Percentiles rank a stretch among this genome's conserved stretches.
Evolutionary conservation across 2,113 vertebrate genomes (phyloP).

Genomic region (Tetrao urogallus): DNA sequence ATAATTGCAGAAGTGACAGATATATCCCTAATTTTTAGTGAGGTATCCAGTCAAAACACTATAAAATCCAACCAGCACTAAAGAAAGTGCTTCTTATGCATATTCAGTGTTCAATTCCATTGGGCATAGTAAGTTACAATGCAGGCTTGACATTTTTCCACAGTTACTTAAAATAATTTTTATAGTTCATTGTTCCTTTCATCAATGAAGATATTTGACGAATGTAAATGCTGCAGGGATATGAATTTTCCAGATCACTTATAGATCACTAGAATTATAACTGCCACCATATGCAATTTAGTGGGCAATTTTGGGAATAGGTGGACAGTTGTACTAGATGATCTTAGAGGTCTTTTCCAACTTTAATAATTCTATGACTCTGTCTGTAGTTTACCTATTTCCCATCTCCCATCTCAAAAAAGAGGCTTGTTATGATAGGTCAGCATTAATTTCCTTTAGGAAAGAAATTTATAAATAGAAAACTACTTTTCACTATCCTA

Average conservation of each 20-base stretch:
- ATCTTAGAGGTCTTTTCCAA: no score
- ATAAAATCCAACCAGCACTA: background rate
- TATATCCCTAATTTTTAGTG: background rate
- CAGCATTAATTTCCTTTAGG: background rate
- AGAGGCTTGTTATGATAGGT: background rate
- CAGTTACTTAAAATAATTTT: background rate
- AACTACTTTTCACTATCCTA: background rate
- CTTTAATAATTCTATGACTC: no score
- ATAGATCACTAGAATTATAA: background rate
- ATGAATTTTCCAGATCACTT: background rate
- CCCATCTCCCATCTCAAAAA: background rate
- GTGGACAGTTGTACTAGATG: no score
- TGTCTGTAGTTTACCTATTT: background rate
- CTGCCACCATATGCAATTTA: background rate
- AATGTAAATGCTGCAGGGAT: background rate
- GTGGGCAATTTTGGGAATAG: no score
- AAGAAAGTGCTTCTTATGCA: background rate
- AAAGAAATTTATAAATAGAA: background rate
- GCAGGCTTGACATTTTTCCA: background rate
- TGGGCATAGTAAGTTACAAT: background rate
- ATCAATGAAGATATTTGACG: background rate
- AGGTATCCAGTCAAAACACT: background rate
- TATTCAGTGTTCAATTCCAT: background rate
- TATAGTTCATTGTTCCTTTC: background rate
- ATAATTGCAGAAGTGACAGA: background rate